Base-by-base conservation (phyloP, 2,797 vertebrate species). In the Sebastes vulpes region DNA sequence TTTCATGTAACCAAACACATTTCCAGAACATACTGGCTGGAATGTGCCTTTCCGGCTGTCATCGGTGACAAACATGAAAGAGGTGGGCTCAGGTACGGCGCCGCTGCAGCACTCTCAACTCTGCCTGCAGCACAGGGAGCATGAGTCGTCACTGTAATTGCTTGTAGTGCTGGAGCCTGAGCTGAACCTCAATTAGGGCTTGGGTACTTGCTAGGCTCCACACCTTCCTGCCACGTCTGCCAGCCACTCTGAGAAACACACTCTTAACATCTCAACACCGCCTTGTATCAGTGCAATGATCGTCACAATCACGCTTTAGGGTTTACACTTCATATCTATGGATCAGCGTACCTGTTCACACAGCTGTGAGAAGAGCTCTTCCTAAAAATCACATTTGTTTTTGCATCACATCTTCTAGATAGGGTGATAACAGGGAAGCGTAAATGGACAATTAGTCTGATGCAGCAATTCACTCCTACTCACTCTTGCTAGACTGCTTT, bases 1-100 rank as follows among this genome's bases (percentile, higher is more conserved):
- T 95, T 96, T 96, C 76, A 96, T 95, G 68, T 82, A 71, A 52
- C 90, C 89, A 92, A 92, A 94, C 89, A 82, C 61, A 81, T 94
- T 94, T 90, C 81, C 89, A 75, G 82, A 88, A 83, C 72, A 77
- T 52, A 59, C 58, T 72, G 88, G 72, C 73, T 74, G 20, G 83
- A 79, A 81, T 46, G 59, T 83, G 71, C 65, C 81, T 92, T 76
- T 83, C 86, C 16, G 25, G 67, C 83, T 91, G 92, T 93, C 92
- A 89, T 5, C 12, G 26, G 84, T 88, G 90, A 86, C 85, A 87
- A 84, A 94, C 89, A 94, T 95, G 91, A 94, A 91, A 92, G 90
- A 83, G 83, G 81, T 82, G 74, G 86, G 79, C 65, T 89, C 77
- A 75, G 86, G 86, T 84, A 82, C 0, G 60, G 60, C 59, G 10